Evolutionary conservation across 2,888 invertebrate species (phyloP).

Genomic region (Vannuccia rotundouncinata): DNA sequence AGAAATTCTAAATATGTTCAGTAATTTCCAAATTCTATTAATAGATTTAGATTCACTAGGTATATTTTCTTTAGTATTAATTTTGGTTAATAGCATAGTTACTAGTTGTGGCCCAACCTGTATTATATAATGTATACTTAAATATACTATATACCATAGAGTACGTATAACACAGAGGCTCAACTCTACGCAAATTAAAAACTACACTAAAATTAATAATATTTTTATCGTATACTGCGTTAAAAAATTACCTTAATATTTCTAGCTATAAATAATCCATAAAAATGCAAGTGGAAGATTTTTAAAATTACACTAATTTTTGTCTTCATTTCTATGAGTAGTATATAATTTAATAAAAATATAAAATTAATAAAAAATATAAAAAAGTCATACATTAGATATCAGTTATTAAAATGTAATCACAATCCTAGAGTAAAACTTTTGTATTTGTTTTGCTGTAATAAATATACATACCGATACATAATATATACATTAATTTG

Average conservation of each 20-base stretch:
- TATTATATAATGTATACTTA: no score
- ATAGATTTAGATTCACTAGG: no score
- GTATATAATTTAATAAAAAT: neutral
- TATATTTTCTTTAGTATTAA: no score
- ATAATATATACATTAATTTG: no score
- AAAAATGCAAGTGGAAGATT: neutral
- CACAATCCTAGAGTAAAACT: neutral
- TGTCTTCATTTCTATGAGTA: neutral
- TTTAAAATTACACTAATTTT: neutral
- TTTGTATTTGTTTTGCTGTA: no score
- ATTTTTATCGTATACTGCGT: neutral
- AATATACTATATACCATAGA: no score
- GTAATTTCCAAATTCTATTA: no score
- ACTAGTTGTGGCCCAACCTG: no score
- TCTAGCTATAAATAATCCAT: neutral
- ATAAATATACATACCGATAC: no score
- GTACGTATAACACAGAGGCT: neutral
- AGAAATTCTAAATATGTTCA: no score
- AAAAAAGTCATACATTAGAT: neutral
- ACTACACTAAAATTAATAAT: neutral
- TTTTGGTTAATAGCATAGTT: no score
- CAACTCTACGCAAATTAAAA: neutral
- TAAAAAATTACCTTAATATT: neutral
- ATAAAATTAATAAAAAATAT: neutral
- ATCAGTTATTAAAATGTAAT: neutral